These are phyloP conservation scores for Azorinus chamasolen DNA, from an alignment of 2,888 invertebrate genomes.

Conservation along the genomic window DNA sequence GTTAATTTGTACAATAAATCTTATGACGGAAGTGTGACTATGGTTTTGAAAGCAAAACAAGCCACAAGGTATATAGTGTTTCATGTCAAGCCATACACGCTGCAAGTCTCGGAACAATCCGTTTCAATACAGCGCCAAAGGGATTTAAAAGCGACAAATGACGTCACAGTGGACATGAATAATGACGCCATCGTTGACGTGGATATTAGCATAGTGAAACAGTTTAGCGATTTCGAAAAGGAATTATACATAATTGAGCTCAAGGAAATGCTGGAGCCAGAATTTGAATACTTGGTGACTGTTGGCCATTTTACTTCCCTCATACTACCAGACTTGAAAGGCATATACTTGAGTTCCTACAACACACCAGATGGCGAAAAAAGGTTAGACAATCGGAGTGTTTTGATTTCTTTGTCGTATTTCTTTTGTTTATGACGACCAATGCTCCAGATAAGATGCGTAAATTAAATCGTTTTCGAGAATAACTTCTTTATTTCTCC, in stretches of 20 bases:
- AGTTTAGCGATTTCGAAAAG: conserved; percentile 60
- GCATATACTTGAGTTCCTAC: conserved; percentile 77
- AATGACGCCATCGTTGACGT: conserved; percentile 7
- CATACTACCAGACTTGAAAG: conserved; percentile 71
- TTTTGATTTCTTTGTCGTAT: neutral
- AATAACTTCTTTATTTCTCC: no score
- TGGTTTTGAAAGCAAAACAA: conserved; percentile 60
- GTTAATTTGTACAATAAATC: conserved; percentile 66
- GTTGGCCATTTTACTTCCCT: conserved; percentile 67
- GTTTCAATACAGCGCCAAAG: conserved; percentile 43
- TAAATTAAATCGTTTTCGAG: no score
- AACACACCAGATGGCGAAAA: conserved; percentile 49
- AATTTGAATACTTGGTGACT: conserved; percentile 59
- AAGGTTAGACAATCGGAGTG: conserved; percentile 53
- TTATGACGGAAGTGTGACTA: conserved; percentile 73
- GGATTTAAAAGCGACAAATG: neutral
- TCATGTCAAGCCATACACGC: conserved; percentile 64
- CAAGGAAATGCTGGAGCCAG: conserved; percentile 51
- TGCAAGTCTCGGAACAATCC: conserved; percentile 45
- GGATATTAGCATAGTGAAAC: conserved; percentile 59
- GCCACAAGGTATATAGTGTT: conserved; percentile 73
- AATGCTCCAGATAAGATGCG: no score
- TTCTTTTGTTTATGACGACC: neutral
- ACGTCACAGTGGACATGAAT: conserved; percentile 9
- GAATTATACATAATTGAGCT: conserved; percentile 75